Conservation (phyloP, 2,113 vertebrate genomes). For the Etia nguti region DNA sequence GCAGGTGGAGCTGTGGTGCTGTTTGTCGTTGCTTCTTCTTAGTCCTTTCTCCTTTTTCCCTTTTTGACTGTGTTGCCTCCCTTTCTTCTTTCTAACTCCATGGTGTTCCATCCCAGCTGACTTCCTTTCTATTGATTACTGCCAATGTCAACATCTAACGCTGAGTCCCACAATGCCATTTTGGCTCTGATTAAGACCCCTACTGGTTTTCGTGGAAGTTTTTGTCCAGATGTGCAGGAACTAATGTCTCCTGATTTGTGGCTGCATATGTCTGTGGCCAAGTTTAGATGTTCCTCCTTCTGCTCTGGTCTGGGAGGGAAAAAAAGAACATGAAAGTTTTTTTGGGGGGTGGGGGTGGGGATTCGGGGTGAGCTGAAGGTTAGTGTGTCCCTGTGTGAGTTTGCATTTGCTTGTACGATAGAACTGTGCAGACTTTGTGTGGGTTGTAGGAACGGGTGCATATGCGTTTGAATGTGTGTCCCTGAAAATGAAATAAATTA, state of each 20-base stretch:
- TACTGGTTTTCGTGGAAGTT: slow-evolving; percentile 9
- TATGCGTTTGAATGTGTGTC: neutral
- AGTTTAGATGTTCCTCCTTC: slow-evolving; percentile 18
- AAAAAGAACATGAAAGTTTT: neutral
- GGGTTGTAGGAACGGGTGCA: neutral
- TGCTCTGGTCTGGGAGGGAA: neutral
- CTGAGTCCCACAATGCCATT: slow-evolving; percentile 20
- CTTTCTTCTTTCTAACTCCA: neutral
- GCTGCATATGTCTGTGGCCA: slow-evolving; percentile 8
- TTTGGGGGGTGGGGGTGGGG: neutral
- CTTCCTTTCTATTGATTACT: slow-evolving; percentile 2
- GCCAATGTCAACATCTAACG: slow-evolving; percentile 42
- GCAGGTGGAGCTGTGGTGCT: slow-evolving; percentile 44
- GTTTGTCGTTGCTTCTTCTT: neutral
- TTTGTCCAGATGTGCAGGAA: slow-evolving; percentile 61
- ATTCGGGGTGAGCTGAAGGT: neutral
- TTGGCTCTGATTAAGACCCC: slow-evolving; percentile 22
- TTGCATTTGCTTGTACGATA: neutral
- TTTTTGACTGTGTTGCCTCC: neutral
- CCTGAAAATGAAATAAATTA: slow-evolving; percentile 1
- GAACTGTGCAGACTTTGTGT: neutral
- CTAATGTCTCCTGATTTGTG: slow-evolving; percentile 11
- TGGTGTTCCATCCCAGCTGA: neutral
- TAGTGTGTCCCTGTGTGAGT: neutral
- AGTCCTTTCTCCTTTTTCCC: neutral